Conservation (phyloP, 2,113 vertebrate species). For the Macquaria ambigua region DNA sequence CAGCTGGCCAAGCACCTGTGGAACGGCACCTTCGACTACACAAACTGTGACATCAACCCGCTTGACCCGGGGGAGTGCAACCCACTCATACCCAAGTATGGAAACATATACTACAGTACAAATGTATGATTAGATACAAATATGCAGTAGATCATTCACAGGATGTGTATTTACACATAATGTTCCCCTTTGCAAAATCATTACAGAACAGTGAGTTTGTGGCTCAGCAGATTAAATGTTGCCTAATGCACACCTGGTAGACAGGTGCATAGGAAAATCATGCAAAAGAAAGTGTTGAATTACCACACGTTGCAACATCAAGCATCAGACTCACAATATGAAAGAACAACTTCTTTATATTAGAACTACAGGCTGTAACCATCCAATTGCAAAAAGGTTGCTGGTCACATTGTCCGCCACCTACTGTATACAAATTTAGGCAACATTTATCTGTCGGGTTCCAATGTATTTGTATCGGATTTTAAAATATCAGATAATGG, state of each 20-base stretch:
- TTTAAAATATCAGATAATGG: too few species aligned
- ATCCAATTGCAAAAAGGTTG: neutral
- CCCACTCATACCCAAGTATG: constrained; percentile 92
- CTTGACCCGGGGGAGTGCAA: constrained; percentile 96
- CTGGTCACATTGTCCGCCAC: too few species aligned
- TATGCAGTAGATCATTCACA: neutral
- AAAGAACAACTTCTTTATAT: neutral
- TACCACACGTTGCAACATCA: neutral
- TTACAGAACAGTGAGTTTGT: neutral
- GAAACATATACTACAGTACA: neutral
- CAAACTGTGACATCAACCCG: constrained; percentile 97
- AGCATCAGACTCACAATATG: neutral
- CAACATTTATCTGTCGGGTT: neutral
- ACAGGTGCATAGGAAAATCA: too few species aligned
- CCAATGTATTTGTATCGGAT: neutral
- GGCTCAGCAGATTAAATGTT: neutral
- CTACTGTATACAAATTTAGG: neutral
- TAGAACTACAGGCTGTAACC: neutral
- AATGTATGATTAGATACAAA: neutral
- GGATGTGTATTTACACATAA: neutral
- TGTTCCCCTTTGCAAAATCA: neutral
- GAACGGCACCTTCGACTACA: constrained; percentile 97
- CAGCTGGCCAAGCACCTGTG: constrained; percentile 97
- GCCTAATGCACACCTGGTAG: too few species aligned
- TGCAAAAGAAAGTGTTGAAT: neutral